Conservation (phyloP, 2,113 vertebrate genomes). For the Gracilinanus agilis region DNA sequence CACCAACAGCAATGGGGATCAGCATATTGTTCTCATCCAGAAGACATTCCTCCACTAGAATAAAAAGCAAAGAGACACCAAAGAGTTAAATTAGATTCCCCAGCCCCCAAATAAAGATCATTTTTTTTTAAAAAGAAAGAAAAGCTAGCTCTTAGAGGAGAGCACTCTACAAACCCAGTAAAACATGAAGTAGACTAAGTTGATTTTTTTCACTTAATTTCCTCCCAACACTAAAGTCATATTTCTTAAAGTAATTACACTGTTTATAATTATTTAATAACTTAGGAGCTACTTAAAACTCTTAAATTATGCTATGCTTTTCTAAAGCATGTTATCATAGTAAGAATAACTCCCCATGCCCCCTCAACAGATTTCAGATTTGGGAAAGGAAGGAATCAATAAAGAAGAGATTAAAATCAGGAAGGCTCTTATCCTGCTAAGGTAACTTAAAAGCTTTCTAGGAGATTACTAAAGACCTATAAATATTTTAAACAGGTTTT, state of each 20-base stretch:
- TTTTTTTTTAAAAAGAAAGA: neutral
- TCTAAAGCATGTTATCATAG: neutral
- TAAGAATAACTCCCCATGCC: neutral
- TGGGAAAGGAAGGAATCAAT: neutral
- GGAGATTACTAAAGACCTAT: neutral
- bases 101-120: neutral
- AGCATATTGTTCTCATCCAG: slow-evolving; percentile 95
- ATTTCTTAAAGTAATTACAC: neutral
- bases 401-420: neutral
- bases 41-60: slow-evolving; percentile 93
- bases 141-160: neutral
- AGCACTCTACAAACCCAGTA: neutral
- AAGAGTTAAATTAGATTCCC: neutral
- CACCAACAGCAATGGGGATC: slow-evolving; percentile 97
- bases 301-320: neutral
- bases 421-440: neutral
- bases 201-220: neutral
- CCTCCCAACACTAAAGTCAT: neutral
- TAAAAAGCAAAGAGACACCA: neutral
- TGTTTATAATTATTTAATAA: neutral
- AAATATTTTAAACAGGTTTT: neutral
- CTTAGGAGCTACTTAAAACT: neutral
- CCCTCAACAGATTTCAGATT: too few species aligned
- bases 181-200: neutral
- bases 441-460: neutral